A percentile compares a stretch with the other conserved stretches of the same genome.
Conservation (phyloP, 1,140 invertebrate species). For the Panagrolaimus sp. region DNA sequence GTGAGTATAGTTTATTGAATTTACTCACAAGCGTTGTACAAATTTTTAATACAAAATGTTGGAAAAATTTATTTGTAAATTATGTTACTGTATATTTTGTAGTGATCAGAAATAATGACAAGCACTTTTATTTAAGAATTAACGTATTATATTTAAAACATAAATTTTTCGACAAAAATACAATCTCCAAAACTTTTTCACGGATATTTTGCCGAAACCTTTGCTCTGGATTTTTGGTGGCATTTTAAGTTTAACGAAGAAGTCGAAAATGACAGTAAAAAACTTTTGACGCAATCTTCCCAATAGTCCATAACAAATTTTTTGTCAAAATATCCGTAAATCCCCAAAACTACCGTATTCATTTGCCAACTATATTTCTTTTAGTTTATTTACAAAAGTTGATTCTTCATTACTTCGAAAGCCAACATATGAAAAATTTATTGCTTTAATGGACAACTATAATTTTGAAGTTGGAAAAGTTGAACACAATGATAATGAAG, state of each 20-base stretch:
- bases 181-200: too few species aligned
- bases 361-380: constrained; percentile 11
- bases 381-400: constrained; percentile 33
- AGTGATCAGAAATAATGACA: too few species aligned
- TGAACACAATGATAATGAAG: constrained; percentile 31
- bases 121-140: too few species aligned
- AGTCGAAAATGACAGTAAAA: too few species aligned
- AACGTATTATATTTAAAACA: too few species aligned
- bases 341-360: background rate
- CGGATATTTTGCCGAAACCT: too few species aligned
- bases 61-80: too few species aligned
- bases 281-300: constrained; percentile 16
- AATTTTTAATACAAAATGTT: background rate
- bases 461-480: constrained; percentile 23
- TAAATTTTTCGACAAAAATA: too few species aligned
- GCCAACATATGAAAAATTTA: constrained; percentile 32
- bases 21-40: background rate
- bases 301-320: constrained; percentile 15
- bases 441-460: constrained; percentile 37
- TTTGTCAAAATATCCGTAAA: background rate
- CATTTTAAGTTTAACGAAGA: too few species aligned
- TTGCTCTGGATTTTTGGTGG: too few species aligned
- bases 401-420: constrained; percentile 34
- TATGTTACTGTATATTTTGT: too few species aligned
- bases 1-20: background rate